A percentile compares a stretch with the other conserved stretches of the same genome.
Evolutionary conservation across 2,113 vertebrate genomes (phyloP).

Genomic region (Sprattus sprattus): DNA sequence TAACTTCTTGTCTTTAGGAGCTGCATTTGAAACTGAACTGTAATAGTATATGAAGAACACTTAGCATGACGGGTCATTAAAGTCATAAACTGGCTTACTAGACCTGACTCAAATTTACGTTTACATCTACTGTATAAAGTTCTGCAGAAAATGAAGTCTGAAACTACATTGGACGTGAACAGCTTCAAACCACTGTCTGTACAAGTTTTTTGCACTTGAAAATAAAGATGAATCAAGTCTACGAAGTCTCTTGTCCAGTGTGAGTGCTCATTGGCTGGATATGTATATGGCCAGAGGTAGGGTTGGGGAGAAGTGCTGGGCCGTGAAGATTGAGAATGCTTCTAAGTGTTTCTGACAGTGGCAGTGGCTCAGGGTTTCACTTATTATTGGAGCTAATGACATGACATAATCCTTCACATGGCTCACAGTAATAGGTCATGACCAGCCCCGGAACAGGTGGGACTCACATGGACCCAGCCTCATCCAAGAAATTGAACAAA

Average conservation of each 20-base stretch:
- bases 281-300: not conserved
- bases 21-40: not conserved
- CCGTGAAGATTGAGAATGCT: not conserved
- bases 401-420: slow-evolving; percentile 21
- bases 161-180: too few relatives aligned
- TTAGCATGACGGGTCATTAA: not conserved
- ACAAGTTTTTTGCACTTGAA: not conserved
- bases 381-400: slow-evolving; percentile 25
- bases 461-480: not conserved
- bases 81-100: not conserved
- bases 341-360: slow-evolving; percentile 16
- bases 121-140: not conserved
- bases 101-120: not conserved
- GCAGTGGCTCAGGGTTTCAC: slow-evolving; percentile 1
- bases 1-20: not conserved
- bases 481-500: not conserved
- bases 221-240: not conserved
- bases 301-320: not conserved
- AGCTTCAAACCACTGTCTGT: not conserved
- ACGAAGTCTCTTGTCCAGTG: not conserved
- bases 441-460: not conserved
- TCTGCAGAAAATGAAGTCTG: not conserved
- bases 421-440: slow-evolving; percentile 15
- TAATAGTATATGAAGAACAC: not conserved
- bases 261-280: not conserved